Conservation (phyloP, 2,888 invertebrate species). For the Lumbricus terrestris region DNA sequence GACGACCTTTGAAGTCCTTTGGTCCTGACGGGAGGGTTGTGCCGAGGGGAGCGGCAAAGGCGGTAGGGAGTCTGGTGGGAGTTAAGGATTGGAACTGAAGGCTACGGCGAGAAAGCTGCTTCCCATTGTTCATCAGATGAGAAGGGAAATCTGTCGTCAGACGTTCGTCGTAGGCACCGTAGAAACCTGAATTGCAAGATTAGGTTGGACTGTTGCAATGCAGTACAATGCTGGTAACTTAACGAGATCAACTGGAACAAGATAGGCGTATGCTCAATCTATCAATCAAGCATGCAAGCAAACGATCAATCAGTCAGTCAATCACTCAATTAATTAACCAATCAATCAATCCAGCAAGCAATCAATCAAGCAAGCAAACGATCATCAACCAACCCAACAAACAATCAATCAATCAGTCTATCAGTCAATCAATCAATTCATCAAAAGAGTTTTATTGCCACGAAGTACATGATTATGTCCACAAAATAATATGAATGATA, state of each 20-base stretch:
- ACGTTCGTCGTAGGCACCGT: not conserved
- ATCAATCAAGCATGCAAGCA: too few species aligned
- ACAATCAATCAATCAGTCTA: too few species aligned
- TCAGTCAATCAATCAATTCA: too few species aligned
- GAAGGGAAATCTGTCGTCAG: not conserved
- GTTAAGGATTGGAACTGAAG: not conserved
- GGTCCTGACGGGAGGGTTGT: not conserved
- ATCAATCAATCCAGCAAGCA: too few species aligned
- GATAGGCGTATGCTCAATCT: too few species aligned
- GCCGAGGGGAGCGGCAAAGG: not conserved
- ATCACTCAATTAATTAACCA: too few species aligned
- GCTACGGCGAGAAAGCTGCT: not conserved
- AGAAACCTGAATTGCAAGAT: not conserved
- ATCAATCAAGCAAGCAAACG: too few species aligned
- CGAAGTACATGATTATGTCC: too few species aligned
- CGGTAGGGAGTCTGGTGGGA: not conserved
- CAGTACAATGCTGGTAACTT: not conserved
- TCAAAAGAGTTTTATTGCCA: too few species aligned
- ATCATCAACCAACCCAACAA: too few species aligned
- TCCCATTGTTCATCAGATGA: not conserved
- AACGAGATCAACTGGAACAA: not conserved
- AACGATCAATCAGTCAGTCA: too few species aligned
- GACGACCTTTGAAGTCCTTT: not conserved
- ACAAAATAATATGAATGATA: too few species aligned
- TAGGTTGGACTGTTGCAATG: not conserved